Percentiles rank a stretch among this genome's conserved stretches.
Conservation (phyloP, 2,888 invertebrate genomes). For the Rhabditophanes sp. region DNA sequence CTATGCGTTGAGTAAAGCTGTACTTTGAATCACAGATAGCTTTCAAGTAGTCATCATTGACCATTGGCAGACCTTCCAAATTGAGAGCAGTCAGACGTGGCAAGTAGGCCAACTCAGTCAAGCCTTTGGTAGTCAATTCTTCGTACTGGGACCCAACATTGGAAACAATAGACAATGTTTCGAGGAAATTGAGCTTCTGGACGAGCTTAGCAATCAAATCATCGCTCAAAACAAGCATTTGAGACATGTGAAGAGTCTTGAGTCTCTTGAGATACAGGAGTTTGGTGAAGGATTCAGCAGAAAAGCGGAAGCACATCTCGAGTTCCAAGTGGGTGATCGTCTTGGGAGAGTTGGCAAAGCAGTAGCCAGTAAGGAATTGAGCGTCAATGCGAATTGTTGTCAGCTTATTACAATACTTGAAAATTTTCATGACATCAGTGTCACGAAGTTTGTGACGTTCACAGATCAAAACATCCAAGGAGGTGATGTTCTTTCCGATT, state of each 20-base stretch:
- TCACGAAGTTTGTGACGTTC: conserved; percentile 22
- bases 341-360: conserved; percentile 17
- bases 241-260: conserved; percentile 10
- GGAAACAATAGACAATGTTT: conserved; percentile 12
- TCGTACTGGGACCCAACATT: conserved; percentile 12
- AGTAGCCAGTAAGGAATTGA: conserved; percentile 22
- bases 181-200: conserved; percentile 7
- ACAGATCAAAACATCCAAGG: conserved; percentile 20
- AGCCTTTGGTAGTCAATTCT: conserved; percentile 10
- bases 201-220: conserved; percentile 7
- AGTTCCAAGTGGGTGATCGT: conserved; percentile 12
- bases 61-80: conserved; percentile 20
- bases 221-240: conserved; percentile 11
- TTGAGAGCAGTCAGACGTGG: conserved; percentile 8
- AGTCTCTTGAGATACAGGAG: conserved; percentile 9
- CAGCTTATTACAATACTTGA: conserved; percentile 16
- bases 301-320: conserved; percentile 16
- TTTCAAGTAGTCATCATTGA: conserved; percentile 3
- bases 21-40: neutral
- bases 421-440: conserved; percentile 18
- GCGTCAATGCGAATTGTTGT: conserved; percentile 21
- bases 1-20: neutral
- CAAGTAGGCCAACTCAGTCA: conserved; percentile 7
- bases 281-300: conserved; percentile 3
- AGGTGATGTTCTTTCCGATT: conserved; percentile 14